phyloP scores from a whole-genome alignment of 2,113 vertebrate genomes.

The Naja naja region DNA sequence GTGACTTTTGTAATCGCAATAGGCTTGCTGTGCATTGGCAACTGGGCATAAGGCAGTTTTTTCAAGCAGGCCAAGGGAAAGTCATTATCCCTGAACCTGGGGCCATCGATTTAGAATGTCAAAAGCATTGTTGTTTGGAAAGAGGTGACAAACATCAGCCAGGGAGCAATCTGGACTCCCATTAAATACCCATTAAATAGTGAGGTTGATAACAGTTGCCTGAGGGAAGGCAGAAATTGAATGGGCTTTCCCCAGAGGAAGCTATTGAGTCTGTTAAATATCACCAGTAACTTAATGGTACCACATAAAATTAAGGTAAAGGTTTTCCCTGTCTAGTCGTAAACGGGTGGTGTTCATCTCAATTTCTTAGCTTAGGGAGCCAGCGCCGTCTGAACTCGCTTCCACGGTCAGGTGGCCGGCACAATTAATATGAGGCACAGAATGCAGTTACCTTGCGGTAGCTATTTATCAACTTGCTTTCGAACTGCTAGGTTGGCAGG shows the following conservation, averaged over 20 bases:
- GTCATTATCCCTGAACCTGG: neutral
- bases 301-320: neutral
- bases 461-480: neutral
- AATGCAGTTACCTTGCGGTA: neutral
- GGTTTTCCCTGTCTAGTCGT: neutral
- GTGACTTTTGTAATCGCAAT: neutral
- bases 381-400: neutral
- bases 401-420: neutral
- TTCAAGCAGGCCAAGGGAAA: neutral
- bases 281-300: neutral
- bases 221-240: no score
- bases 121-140: neutral
- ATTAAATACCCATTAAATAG: neutral
- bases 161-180: neutral
- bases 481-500: neutral
- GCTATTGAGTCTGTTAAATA: neutral
- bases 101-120: no score
- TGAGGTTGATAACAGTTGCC: neutral
- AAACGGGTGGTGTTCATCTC: neutral
- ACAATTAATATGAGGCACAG: neutral
- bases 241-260: no score
- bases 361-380: neutral
- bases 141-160: neutral
- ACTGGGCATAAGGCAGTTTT: neutral
- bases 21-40: neutral